These are phyloP conservation scores for Pedetes capensis DNA, from an alignment of 2,113 vertebrate species.

Conservation along the genomic window DNA sequence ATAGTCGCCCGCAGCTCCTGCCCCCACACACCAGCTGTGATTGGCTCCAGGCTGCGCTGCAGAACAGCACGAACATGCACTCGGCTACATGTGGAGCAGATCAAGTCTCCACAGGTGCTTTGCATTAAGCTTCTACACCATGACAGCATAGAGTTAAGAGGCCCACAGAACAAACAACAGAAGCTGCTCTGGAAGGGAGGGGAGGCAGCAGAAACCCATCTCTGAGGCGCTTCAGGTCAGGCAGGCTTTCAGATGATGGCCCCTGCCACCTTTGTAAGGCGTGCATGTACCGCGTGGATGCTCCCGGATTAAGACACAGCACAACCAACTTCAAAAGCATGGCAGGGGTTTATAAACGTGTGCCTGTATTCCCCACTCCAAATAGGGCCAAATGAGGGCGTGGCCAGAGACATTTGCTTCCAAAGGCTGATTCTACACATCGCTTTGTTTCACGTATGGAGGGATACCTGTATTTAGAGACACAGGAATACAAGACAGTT, in stretches of 20 bases:
- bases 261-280: neutral
- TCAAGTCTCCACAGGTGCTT: neutral
- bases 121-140: neutral
- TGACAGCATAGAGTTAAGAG: neutral
- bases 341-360: no score
- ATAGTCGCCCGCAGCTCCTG: neutral
- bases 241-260: neutral
- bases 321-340: neutral
- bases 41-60: neutral
- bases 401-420: neutral
- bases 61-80: rapidly evolving
- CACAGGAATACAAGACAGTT: slow-evolving; percentile 65
- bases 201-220: neutral
- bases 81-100: rapidly evolving
- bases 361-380: neutral
- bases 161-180: rapidly evolving
- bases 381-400: neutral
- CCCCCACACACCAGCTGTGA: rapidly evolving
- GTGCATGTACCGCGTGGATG: neutral
- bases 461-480: slow-evolving; percentile 70
- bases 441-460: neutral
- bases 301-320: neutral
- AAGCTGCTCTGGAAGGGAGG: neutral
- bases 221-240: neutral
- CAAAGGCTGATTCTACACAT: neutral